Evolutionary conservation across 1,140 invertebrate genomes (phyloP), one percentile per base, ranked within the genome.

Genomic region (Fopius arisanus): DNA sequence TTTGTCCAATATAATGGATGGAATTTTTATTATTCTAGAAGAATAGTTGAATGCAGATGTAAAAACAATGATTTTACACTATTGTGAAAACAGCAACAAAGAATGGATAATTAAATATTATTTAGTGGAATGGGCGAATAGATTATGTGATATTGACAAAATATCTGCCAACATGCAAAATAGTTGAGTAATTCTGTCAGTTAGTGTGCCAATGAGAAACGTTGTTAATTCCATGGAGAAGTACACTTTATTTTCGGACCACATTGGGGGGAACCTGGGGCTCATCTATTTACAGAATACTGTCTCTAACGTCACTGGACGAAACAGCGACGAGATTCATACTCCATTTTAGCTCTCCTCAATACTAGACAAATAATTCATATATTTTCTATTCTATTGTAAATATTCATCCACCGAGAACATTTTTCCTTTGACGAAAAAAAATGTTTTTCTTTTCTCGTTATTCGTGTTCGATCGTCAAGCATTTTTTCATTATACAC

Each of bases 281-380:
- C 78, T 82, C 75, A 78, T 82, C 82, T 85, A 86, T 85, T 86
- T 85, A 78, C 78, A 85, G 84, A 86, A 84, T 80, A 83, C 81
- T 83, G 76, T 80, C 76, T 82, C 77, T 79, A 79, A 77, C 54
- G 19, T 59, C 54, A 59, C 54, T 54, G 28, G 54, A 54, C 43
- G 10, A 28, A 16, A 41, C n/a, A 54, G 12, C 26, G 51, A 51
- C n/a, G 51, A 51, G 29, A 63, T 63, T 63, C 62, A 65, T 29
- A 63, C 59, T 28, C 31, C 10, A 21, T 16, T 71, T 28, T 65
- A 63, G n/a, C n/a, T n/a, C n/a, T 65, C 14, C 37, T 4, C n/a
- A 43, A 67, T 43, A 67, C 37, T 23, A 16, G 26, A 41, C 21
- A 54, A 26, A 1, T 28, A 40, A 9, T 37, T 37, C 14, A 33